These are phyloP conservation scores for Hylaeus volcanicus DNA, from an alignment of 1,140 invertebrate species.

Conservation along the genomic window DNA sequence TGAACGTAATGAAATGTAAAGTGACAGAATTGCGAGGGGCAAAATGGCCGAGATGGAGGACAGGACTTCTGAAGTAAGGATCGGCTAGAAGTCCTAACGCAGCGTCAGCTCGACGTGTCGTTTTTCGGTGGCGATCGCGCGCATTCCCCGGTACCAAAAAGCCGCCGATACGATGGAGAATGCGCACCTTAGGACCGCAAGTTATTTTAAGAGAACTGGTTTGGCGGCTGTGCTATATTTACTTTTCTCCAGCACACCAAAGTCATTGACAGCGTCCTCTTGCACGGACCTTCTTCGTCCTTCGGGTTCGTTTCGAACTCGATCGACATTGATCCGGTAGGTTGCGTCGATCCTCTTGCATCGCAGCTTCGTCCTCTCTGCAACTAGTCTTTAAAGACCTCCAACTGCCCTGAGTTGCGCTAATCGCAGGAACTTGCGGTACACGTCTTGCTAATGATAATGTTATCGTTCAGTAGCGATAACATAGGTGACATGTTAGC, in stretches of 20 bases:
- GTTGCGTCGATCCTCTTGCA: no score
- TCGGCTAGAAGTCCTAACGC: neutral
- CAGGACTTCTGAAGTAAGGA: neutral
- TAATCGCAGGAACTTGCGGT: neutral
- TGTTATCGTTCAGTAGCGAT: neutral
- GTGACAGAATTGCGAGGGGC: no score
- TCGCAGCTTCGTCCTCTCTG: neutral
- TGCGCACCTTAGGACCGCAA: slow-evolving; percentile 68
- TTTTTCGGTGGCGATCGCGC: slow-evolving; percentile 47
- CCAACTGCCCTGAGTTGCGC: neutral
- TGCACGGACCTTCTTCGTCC: slow-evolving; percentile 42
- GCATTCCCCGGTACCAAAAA: slow-evolving; percentile 60
- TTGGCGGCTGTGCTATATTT: slow-evolving; percentile 74
- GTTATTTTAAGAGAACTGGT: slow-evolving; percentile 77
- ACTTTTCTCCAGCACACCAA: slow-evolving; percentile 68
- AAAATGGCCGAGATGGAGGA: neutral
- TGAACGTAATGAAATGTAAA: no score
- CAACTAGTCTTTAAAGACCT: neutral
- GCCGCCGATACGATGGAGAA: slow-evolving; percentile 65
- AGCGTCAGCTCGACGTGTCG: slow-evolving; percentile 1
- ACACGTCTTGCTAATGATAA: neutral
- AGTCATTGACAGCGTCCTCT: slow-evolving; percentile 68
- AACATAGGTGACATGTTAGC: no score
- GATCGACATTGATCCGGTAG: neutral
- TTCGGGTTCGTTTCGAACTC: slow-evolving; percentile 31